Conservation (phyloP, 2,888 invertebrate species). For the Cosmia pyralina region DNA sequence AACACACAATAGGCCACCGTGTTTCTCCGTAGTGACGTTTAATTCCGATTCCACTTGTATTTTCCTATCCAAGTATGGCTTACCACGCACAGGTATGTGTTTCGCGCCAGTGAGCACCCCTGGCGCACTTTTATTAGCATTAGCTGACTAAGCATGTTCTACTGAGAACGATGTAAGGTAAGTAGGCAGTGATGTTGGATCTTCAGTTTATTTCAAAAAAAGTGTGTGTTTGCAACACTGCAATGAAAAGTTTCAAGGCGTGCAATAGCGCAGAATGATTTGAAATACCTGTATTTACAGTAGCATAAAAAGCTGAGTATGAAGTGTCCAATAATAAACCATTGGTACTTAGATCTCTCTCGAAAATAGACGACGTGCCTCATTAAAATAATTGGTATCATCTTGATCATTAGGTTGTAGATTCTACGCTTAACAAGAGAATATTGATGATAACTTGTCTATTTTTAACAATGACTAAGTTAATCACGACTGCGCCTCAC, state of each 20-base stretch:
- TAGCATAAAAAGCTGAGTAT: constrained; percentile 8
- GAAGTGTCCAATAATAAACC: constrained; percentile 17
- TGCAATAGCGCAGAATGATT: neutral
- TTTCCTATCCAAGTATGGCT: constrained; percentile 60
- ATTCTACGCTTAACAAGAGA: constrained; percentile 30
- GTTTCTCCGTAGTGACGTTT: constrained; percentile 58
- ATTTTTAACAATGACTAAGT: constrained; percentile 44
- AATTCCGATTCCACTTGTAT: constrained; percentile 58
- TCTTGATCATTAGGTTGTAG: constrained; percentile 33
- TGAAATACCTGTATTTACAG: neutral
- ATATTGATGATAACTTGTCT: constrained; percentile 31
- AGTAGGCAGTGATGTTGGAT: constrained; percentile 11
- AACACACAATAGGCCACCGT: constrained; percentile 28
- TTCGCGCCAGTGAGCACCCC: constrained; percentile 77
- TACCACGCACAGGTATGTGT: constrained; percentile 67
- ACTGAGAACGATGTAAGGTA: constrained; percentile 50
- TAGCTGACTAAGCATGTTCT: constrained; percentile 83
- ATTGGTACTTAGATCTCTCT: neutral
- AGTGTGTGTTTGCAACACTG: neutral
- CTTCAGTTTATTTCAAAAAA: constrained; percentile 14
- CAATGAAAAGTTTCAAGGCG: neutral
- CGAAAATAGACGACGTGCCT: constrained; percentile 4
- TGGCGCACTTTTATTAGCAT: constrained; percentile 80
- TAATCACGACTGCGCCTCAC: constrained; percentile 1
- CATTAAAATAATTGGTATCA: constrained; percentile 19